Conservation (phyloP, 2,113 vertebrate genomes). For the Lathamus discolor region DNA sequence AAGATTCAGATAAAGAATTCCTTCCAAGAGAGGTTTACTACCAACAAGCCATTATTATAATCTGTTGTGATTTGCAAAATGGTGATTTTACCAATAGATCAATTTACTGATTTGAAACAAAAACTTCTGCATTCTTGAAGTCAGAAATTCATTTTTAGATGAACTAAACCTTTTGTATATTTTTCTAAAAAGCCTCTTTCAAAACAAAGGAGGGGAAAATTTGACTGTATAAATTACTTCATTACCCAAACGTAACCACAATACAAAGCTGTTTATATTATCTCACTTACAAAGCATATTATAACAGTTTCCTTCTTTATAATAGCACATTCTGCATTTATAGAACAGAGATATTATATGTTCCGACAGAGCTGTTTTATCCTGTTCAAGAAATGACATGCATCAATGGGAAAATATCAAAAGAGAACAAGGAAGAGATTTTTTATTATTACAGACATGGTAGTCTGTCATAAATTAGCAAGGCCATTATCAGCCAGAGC, state of each 20-base stretch:
- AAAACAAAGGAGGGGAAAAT: not conserved
- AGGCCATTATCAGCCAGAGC: conserved; percentile 37
- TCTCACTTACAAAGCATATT: not conserved
- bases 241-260: not conserved
- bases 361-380: conserved; percentile 14
- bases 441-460: conserved; percentile 50
- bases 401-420: not conserved
- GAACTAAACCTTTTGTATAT: not conserved
- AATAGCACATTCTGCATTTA: not conserved
- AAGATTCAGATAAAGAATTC: not conserved
- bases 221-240: not conserved
- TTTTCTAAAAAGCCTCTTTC: not conserved
- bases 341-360: not conserved
- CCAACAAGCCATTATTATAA: not conserved
- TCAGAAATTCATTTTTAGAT: not conserved
- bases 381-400: not conserved
- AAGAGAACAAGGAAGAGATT: not conserved
- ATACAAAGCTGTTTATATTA: not conserved
- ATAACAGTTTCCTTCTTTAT: not conserved
- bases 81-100: not conserved
- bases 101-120: not conserved
- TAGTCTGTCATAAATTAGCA: conserved; percentile 7
- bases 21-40: not conserved
- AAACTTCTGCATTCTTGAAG: not conserved
- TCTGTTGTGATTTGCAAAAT: not conserved